These are phyloP conservation scores for Apeira syringaria DNA, from an alignment of 2,888 invertebrate species.

Conservation along the genomic window DNA sequence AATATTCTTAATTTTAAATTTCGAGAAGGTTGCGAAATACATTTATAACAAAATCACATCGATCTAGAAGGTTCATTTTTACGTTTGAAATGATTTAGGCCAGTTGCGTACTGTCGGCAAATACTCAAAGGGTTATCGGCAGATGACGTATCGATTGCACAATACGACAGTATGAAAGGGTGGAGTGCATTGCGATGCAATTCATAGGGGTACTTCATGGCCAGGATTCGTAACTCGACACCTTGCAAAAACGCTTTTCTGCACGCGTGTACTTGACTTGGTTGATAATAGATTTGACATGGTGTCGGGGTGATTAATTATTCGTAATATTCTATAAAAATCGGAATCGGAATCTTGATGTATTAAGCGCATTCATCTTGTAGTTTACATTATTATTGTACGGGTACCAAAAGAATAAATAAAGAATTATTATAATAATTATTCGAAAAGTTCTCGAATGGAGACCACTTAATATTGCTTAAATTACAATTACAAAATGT, in stretches of 20 bases:
- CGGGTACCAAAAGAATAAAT: no score
- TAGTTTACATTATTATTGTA: no score
- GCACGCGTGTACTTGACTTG: constrained; percentile 60
- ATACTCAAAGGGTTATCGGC: constrained; percentile 65
- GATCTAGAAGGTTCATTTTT: no score
- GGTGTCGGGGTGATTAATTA: constrained; percentile 14
- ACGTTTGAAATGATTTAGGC: constrained; percentile 6
- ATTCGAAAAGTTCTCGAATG: no score
- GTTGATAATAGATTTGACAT: constrained; percentile 40
- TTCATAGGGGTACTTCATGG: constrained; percentile 77
- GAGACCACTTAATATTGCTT: no score
- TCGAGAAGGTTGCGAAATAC: no score
- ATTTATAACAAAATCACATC: no score
- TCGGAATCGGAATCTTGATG: no score
- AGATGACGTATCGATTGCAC: constrained; percentile 79
- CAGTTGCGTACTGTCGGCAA: constrained; percentile 52
- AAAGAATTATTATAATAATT: no score
- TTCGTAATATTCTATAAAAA: background rate
- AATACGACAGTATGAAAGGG: constrained; percentile 71
- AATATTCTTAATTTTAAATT: no score
- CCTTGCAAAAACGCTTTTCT: constrained; percentile 55
- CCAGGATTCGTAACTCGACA: constrained; percentile 68
- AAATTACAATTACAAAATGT: no score
- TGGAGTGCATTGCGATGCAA: constrained; percentile 77
- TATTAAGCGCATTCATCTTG: no score